phyloP scores from a whole-genome alignment of 2,113 vertebrate genomes.

The Motacilla alba region DNA sequence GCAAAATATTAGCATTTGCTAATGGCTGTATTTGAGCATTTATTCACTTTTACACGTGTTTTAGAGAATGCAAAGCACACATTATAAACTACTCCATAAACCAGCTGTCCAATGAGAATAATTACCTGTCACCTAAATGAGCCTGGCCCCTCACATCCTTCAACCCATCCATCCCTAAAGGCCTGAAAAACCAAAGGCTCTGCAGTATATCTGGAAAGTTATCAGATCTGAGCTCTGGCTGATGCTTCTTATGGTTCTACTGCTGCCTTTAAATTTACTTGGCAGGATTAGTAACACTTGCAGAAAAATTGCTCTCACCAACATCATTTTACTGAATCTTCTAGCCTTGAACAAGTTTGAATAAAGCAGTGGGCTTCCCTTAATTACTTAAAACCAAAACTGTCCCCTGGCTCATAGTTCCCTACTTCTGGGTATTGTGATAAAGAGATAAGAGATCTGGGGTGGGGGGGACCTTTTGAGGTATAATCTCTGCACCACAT shows the following conservation, averaged over 20 bases:
- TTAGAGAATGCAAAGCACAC: not conserved
- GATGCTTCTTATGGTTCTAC: not conserved
- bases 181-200: constrained; percentile 6
- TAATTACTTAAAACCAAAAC: not conserved
- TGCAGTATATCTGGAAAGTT: constrained; percentile 25
- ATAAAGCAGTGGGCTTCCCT: not conserved
- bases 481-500: not conserved
- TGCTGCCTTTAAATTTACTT: constrained; percentile 36
- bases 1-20: not conserved
- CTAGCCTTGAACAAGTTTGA: not conserved
- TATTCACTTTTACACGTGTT: not conserved
- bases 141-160: not conserved
- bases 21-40: not conserved
- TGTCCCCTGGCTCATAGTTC: not conserved
- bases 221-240: constrained; percentile 14
- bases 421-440: not conserved
- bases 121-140: not conserved
- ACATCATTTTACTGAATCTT: not conserved
- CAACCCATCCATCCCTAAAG: not conserved
- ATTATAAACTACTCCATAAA: not conserved
- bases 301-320: constrained; percentile 10
- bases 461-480: not conserved
- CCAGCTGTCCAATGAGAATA: not conserved
- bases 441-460: not conserved
- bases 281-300: constrained; percentile 12